Conservation (phyloP, 2,888 invertebrate species). For the Spilarctia lutea region DNA sequence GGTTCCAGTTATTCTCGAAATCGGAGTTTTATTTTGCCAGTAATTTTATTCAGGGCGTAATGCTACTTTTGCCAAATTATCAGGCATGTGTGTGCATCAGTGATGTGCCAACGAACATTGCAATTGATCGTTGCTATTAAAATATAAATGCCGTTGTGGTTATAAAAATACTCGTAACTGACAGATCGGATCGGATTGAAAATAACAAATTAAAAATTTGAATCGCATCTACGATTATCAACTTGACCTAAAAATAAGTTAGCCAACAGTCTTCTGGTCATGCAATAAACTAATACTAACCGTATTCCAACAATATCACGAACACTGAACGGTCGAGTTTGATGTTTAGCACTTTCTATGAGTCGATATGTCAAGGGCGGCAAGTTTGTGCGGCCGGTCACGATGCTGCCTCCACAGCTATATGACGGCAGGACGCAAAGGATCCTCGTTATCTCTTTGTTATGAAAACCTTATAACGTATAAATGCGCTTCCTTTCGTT, state of each 20-base stretch:
- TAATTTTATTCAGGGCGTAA: neutral
- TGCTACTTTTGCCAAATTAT: neutral
- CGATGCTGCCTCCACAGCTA: constrained; percentile 57
- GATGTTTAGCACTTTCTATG: constrained; percentile 77
- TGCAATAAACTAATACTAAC: constrained; percentile 29
- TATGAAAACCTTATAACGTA: neutral
- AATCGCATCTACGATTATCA: constrained; percentile 30
- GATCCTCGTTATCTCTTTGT: constrained; percentile 16
- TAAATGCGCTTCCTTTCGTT: neutral
- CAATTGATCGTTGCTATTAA: neutral
- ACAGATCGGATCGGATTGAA: neutral
- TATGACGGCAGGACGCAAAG: constrained; percentile 41
- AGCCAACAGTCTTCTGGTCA: constrained; percentile 36
- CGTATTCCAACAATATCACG: constrained; percentile 49
- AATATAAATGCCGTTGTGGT: neutral
- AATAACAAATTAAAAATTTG: constrained; percentile 19
- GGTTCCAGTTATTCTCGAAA: neutral
- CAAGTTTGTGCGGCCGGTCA: constrained; percentile 60
- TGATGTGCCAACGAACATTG: neutral
- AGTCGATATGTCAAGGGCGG: constrained; percentile 81
- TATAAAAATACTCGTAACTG: neutral
- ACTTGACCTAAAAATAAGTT: constrained; percentile 40
- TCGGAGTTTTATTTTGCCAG: neutral
- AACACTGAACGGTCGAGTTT: constrained; percentile 50
- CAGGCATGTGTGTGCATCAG: neutral